phyloP scores from a whole-genome alignment of 23 tunicate genomes.

The Ciona savignyi region DNA sequence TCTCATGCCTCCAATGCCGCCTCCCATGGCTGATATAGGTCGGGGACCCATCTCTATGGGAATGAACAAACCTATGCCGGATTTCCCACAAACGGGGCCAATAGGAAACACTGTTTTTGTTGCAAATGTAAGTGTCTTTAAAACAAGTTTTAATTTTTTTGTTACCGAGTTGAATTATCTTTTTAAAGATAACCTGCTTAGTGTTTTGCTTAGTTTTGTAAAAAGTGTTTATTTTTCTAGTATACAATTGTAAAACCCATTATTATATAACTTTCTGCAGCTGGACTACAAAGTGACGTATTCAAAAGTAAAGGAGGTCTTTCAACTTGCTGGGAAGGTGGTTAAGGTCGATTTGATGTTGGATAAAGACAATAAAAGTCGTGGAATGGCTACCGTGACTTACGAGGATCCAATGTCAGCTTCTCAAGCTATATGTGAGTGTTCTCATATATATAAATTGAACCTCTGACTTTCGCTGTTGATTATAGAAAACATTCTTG shows the following conservation, averaged over 20 bases:
- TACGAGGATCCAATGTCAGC: slow-evolving; percentile 76
- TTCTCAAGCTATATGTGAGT: slow-evolving; percentile 70
- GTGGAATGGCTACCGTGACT: slow-evolving; percentile 92
- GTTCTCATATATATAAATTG: too few relatives aligned
- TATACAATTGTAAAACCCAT: too few relatives aligned
- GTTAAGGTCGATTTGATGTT: slow-evolving; percentile 65
- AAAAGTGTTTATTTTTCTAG: too few relatives aligned
- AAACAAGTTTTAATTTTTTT: too few relatives aligned
- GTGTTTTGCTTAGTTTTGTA: too few relatives aligned
- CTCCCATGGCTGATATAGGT: slow-evolving; percentile 38
- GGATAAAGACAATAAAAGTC: slow-evolving; percentile 87
- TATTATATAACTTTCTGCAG: too few relatives aligned
- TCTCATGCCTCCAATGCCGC: slow-evolving; percentile 52
- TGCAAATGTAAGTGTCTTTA: slow-evolving; percentile 82
- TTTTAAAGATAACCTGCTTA: too few relatives aligned
- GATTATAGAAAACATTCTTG: too few relatives aligned
- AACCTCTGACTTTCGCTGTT: too few relatives aligned
- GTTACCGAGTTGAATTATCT: too few relatives aligned
- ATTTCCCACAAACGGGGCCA: slow-evolving; percentile 16
- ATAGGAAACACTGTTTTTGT: slow-evolving; percentile 83
- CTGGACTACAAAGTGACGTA: slow-evolving; percentile 89
- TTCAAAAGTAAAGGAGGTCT: slow-evolving; percentile 88
- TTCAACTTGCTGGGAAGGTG: slow-evolving; percentile 85
- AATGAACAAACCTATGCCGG: background rate
- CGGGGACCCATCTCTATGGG: slow-evolving; percentile 8